These are phyloP conservation scores for Triplophysa rosa DNA, from an alignment of 2,113 vertebrate species.

Conservation along the genomic window DNA sequence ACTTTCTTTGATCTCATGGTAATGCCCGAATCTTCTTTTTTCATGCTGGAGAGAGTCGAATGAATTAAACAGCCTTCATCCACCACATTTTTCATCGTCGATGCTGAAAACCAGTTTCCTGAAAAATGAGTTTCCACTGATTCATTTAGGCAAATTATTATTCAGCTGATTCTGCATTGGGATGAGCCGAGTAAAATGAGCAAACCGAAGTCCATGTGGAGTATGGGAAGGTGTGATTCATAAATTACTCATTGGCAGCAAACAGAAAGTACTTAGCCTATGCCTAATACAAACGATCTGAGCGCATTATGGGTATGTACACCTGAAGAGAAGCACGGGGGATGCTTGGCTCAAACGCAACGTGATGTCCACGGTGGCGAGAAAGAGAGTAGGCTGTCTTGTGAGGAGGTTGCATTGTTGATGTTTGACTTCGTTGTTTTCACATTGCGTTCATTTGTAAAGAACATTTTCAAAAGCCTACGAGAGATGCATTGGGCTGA, in stretches of 20 bases:
- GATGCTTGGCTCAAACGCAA: constrained; percentile 4
- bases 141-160: constrained; percentile 10
- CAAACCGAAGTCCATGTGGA: background rate
- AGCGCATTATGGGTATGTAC: background rate
- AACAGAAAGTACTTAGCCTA: background rate
- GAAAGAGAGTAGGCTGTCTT: background rate
- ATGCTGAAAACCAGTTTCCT: constrained; percentile 34
- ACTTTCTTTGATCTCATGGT: constrained; percentile 35
- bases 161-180: background rate
- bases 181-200: background rate
- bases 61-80: constrained; percentile 26
- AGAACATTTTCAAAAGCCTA: background rate
- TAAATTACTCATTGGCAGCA: constrained; percentile 22
- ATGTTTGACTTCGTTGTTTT: background rate
- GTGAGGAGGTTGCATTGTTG: background rate
- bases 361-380: background rate
- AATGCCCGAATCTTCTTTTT: constrained; percentile 16
- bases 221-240: constrained; percentile 15
- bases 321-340: constrained; percentile 26
- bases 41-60: background rate
- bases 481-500: constrained; percentile 8
- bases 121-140: constrained; percentile 24
- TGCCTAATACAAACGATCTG: background rate
- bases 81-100: background rate
- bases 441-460: background rate